Base-by-base conservation (phyloP, 1,140 invertebrate genomes). In the Atta cephalotes region DNA sequence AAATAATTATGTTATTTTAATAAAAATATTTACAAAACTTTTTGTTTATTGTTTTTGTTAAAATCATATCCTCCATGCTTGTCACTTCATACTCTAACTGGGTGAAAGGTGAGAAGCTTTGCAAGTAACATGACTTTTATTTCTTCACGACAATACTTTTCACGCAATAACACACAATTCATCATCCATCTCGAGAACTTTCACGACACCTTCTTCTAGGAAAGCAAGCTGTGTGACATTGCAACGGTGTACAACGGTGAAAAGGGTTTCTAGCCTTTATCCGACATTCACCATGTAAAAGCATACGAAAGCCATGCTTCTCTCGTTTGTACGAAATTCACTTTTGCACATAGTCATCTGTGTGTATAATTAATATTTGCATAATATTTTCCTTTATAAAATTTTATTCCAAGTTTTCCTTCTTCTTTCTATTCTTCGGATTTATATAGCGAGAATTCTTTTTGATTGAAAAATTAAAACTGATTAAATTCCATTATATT, bases 251-350 rank as follows among this genome's bases (percentile, higher is more conserved):
- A 25, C 25, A 18, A 82, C 68, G 6, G 66, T 12, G 53, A 60
- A 58, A 82, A 70, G n/a, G 45, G 14, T 25, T 84, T 84, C 58
- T 31, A 21, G 45, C 3, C 56, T n/a, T 84, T 84, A 76, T 62
- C 45, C 70, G 70, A 45, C 25, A 51, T 62, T 62, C 56, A 74
- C 56, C 53, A 60, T 14, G 49, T 62, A 56, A 81, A 81, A 58
- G 79, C 51, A 35, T 56, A 25, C 68, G 16, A 82, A 74, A 74
- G 45, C 35, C 28, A 2, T 53, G n/a, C 35, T 82, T 25, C 25
- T 35, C 39, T 74, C 39, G 28, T 51, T 62, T n/a, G 16, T 71
- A 18, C 6, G 14, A 58, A 58, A 81, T 58, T 56, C 12, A 81
- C 14, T 71, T 81, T 25, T 39, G 35, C 39, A n/a, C 18, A 49